Conservation (phyloP, 2,888 invertebrate genomes). For the Lasioglossum malachurum region DNA sequence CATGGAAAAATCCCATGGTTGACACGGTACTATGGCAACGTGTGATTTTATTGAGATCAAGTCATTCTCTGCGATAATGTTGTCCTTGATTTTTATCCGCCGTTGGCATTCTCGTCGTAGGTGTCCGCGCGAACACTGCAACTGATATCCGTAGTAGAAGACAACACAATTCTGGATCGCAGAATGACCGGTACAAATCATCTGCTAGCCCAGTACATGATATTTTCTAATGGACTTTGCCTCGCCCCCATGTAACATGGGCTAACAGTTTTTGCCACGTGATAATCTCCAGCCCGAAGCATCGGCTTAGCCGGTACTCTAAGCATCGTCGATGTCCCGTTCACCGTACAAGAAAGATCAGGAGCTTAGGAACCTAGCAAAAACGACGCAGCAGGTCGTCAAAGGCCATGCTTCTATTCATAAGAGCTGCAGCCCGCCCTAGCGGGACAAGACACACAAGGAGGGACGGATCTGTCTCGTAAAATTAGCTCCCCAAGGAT, state of each 20-base stretch:
- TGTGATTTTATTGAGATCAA: background rate
- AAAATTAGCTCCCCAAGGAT: constrained; percentile 2
- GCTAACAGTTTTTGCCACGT: background rate
- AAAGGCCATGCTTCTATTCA: constrained; percentile 11
- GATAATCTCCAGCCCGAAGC: background rate
- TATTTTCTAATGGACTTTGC: background rate
- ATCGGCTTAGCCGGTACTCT: background rate
- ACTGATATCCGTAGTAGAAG: too few relatives aligned
- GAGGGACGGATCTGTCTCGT: background rate
- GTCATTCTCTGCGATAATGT: background rate
- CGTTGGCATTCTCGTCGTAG: background rate
- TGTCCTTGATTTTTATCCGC: background rate
- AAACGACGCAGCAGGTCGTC: constrained; percentile 2
- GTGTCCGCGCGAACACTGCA: too few relatives aligned
- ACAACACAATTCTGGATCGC: background rate
- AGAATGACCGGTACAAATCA: background rate
- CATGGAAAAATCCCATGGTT: background rate
- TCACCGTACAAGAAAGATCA: background rate
- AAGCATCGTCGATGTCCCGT: constrained; percentile 11
- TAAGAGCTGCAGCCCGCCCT: background rate
- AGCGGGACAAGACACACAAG: background rate
- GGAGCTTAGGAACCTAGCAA: background rate
- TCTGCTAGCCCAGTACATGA: background rate
- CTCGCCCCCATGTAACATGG: background rate
- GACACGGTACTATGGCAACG: background rate